These are phyloP conservation scores for Mesorhabditis belari DNA, from an alignment of 2,888 invertebrate genomes.

Conservation along the genomic window DNA sequence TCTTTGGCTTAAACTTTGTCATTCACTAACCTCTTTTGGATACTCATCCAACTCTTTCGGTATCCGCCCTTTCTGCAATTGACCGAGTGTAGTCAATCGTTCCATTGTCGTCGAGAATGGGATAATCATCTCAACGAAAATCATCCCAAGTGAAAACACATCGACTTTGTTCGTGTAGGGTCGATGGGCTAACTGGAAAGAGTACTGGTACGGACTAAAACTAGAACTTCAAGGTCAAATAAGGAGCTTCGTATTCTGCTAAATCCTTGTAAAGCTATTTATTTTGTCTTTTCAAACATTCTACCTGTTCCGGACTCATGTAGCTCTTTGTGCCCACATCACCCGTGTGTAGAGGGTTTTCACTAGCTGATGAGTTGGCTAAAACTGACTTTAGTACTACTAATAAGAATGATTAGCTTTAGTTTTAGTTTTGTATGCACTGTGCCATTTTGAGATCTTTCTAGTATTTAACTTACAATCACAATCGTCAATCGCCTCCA, in stretches of 20 bases:
- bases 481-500: no score
- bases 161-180: slow-evolving; percentile 58
- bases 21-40: slow-evolving; percentile 1
- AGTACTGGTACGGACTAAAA: neutral
- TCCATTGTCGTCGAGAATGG: slow-evolving; percentile 88
- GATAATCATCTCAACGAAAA: slow-evolving; percentile 82
- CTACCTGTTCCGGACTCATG: slow-evolving; percentile 91
- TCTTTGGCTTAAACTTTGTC: neutral
- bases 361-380: neutral
- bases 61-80: slow-evolving; percentile 13
- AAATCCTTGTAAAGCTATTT: neutral
- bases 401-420: slow-evolving; percentile 51
- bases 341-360: slow-evolving; percentile 52
- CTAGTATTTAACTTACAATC: no score
- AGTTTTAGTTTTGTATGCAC: no score
- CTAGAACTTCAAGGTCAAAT: slow-evolving; percentile 2
- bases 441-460: no score
- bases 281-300: no score
- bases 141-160: slow-evolving; percentile 63
- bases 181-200: slow-evolving; percentile 28
- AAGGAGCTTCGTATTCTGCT: neutral
- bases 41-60: slow-evolving; percentile 13
- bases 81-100: slow-evolving; percentile 56
- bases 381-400: slow-evolving; percentile 2
- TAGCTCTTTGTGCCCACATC: slow-evolving; percentile 82